phyloP scores from a whole-genome alignment of 2,888 invertebrate species.

The Apotomis capreana region DNA sequence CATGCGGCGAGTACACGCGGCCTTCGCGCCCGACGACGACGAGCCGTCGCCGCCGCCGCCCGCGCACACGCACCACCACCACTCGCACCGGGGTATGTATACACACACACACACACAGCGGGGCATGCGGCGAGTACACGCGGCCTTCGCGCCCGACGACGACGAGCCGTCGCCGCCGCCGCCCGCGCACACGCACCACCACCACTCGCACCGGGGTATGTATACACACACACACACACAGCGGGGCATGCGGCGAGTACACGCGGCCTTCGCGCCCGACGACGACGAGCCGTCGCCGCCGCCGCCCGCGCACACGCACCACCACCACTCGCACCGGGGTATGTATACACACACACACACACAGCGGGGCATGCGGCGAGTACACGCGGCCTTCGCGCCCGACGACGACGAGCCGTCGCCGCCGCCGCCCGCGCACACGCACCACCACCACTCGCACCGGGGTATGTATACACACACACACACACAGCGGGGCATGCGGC shows the following conservation, averaged over 20 bases:
- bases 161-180: background rate
- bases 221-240: too few relatives aligned
- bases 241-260: too few relatives aligned
- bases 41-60: background rate
- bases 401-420: too few relatives aligned
- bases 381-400: too few relatives aligned
- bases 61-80: background rate
- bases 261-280: too few relatives aligned
- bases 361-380: background rate
- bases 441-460: background rate
- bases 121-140: too few relatives aligned
- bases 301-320: background rate
- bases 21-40: background rate
- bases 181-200: background rate
- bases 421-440: background rate
- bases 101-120: too few relatives aligned
- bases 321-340: conserved; percentile 14
- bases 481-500: too few relatives aligned
- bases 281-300: background rate
- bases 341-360: background rate
- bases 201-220: conserved; percentile 17
- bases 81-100: background rate
- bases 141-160: too few relatives aligned
- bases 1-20: too few relatives aligned
- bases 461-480: background rate